phyloP scores from a whole-genome alignment of 2,888 invertebrate genomes.

The Caenorhabditis japonica region DNA sequence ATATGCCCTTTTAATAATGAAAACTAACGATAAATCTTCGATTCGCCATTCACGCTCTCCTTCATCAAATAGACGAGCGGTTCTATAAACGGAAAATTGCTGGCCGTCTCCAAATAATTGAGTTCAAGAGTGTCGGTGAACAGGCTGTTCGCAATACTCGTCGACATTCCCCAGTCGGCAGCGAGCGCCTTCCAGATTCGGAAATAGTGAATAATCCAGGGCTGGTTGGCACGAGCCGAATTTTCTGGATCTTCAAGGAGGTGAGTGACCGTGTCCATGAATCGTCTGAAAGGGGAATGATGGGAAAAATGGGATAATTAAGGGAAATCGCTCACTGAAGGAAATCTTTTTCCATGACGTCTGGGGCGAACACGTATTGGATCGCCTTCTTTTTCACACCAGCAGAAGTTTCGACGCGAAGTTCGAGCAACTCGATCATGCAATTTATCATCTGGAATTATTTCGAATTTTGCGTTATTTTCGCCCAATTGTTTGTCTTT shows the following conservation, averaged over 20 bases:
- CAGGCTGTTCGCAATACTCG: constrained; percentile 44
- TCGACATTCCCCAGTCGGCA: constrained; percentile 12
- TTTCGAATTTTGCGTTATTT: not conserved
- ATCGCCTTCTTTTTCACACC: constrained; percentile 7
- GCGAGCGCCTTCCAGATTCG: constrained; percentile 19
- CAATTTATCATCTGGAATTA: constrained; percentile 25
- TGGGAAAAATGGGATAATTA: not conserved
- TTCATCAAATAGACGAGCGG: constrained; percentile 44
- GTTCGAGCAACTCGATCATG: constrained; percentile 21
- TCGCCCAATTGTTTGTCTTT: no score
- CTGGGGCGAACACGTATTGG: constrained; percentile 18
- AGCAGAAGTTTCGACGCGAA: not conserved
- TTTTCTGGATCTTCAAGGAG: constrained; percentile 49
- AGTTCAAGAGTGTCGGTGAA: constrained; percentile 51
- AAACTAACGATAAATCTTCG: constrained; percentile 8
- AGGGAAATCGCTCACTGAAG: not conserved
- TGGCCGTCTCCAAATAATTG: constrained; percentile 38
- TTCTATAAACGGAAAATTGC: constrained; percentile 65
- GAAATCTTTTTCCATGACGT: constrained; percentile 24
- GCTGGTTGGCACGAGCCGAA: constrained; percentile 6
- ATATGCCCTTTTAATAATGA: no score
- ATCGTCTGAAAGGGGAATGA: constrained; percentile 16
- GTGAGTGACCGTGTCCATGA: constrained; percentile 36
- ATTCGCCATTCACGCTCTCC: not conserved
- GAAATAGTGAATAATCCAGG: constrained; percentile 20